phyloP scores from a whole-genome alignment of 2,113 vertebrate species.

The Platichthys flesus region DNA sequence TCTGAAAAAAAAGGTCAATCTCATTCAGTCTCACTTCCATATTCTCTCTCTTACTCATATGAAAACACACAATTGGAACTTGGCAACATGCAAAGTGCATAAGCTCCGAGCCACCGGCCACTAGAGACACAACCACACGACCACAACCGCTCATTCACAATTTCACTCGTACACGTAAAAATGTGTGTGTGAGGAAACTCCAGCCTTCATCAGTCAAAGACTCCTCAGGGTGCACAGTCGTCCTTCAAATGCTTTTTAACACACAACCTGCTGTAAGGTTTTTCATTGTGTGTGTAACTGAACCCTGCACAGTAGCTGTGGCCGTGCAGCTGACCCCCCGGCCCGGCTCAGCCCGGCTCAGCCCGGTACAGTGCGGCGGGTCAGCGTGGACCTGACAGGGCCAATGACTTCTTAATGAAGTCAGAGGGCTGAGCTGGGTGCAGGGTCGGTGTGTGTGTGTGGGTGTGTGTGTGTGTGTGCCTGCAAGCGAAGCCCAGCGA shows the following conservation, averaged over 20 bases:
- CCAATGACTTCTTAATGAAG: constrained; percentile 75
- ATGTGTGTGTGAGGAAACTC: constrained; percentile 1
- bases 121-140: constrained; percentile 33
- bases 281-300: constrained; percentile 25
- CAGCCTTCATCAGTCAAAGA: constrained; percentile 8
- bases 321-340: background rate
- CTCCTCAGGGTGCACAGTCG: constrained; percentile 8
- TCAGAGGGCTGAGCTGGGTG: constrained; percentile 17
- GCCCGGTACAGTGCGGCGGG: constrained; percentile 24
- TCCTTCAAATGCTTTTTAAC: constrained; percentile 13
- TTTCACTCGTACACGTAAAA: constrained; percentile 41
- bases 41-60: constrained; percentile 45
- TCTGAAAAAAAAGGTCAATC: no score
- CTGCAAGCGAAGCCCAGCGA: constrained; percentile 54
- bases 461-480: background rate
- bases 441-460: no score
- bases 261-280: background rate
- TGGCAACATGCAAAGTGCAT: constrained; percentile 41
- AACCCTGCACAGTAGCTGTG: constrained; percentile 46
- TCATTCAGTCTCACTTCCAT: constrained; percentile 8
- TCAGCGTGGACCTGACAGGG: constrained; percentile 55
- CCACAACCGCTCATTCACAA: constrained; percentile 63
- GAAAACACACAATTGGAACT: constrained; percentile 28
- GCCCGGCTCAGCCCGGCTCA: background rate
- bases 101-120: constrained; percentile 20